Conservation (phyloP, 2,888 invertebrate genomes). For the Ormia ochracea region DNA sequence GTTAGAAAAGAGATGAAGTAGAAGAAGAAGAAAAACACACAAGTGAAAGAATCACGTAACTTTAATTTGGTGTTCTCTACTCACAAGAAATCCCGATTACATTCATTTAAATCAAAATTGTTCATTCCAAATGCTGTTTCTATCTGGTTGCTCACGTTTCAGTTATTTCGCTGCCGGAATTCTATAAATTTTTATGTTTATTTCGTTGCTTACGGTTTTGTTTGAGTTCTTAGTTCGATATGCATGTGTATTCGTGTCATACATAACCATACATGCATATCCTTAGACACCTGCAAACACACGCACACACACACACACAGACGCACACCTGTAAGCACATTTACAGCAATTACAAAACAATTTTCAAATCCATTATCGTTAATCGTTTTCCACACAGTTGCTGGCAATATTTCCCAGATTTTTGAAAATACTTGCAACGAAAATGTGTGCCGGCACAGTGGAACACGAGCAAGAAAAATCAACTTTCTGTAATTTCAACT, state of each 20-base stretch:
- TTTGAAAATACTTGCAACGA: too few relatives aligned
- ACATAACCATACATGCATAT: not conserved
- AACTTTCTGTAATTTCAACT: too few relatives aligned
- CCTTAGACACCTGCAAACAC: too few relatives aligned
- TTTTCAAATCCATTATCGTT: conserved; percentile 16
- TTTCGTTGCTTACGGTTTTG: not conserved
- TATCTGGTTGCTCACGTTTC: not conserved
- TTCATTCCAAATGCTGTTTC: conserved; percentile 11
- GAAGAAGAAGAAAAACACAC: not conserved
- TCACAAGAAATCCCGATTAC: conserved; percentile 34
- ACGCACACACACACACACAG: too few relatives aligned
- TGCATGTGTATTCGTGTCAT: not conserved
- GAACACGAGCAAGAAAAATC: too few relatives aligned
- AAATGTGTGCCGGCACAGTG: too few relatives aligned
- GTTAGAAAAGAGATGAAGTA: too few relatives aligned
- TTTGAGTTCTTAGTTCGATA: not conserved
- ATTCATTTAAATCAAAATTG: conserved; percentile 26
- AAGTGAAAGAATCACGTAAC: conserved; percentile 51
- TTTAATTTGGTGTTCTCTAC: conserved; percentile 56
- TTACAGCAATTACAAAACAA: too few relatives aligned
- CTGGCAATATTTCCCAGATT: too few relatives aligned
- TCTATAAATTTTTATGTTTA: not conserved
- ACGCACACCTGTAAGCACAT: too few relatives aligned
- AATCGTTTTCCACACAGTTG: too few relatives aligned
- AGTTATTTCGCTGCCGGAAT: not conserved